phyloP scores from a whole-genome alignment of 2,797 vertebrate genomes.

The Hemibagrus guttatus region DNA sequence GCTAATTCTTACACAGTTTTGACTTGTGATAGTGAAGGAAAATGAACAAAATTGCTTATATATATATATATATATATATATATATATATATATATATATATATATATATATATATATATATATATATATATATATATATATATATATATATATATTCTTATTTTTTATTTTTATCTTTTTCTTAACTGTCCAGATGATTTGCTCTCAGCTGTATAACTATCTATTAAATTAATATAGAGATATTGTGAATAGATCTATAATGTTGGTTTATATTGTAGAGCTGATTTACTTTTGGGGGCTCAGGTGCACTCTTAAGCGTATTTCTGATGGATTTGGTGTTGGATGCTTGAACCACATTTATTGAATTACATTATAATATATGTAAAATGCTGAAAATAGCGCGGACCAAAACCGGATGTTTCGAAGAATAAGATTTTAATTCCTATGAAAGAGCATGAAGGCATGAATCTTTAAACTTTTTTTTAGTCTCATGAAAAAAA shows the following conservation, averaged over 20 bases:
- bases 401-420: neutral
- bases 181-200: neutral
- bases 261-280: neutral
- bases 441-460: neutral
- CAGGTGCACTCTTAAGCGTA: neutral
- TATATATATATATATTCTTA: too few species aligned
- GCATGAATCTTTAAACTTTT: neutral
- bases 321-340: neutral
- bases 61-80: too few species aligned
- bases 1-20: neutral
- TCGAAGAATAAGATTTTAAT: neutral
- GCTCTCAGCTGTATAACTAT: neutral
- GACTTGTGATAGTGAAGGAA: neutral
- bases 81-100: too few species aligned
- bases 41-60: too few species aligned
- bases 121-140: too few species aligned
- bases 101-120: too few species aligned
- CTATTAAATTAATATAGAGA: too few species aligned
- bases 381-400: neutral
- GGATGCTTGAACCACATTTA: neutral
- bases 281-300: neutral
- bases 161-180: too few species aligned
- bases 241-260: neutral
- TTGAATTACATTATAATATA: neutral
- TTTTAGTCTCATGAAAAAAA: neutral